Base-by-base conservation (phyloP, 2,113 vertebrate genomes). In the Neodon shergylaensis region DNA sequence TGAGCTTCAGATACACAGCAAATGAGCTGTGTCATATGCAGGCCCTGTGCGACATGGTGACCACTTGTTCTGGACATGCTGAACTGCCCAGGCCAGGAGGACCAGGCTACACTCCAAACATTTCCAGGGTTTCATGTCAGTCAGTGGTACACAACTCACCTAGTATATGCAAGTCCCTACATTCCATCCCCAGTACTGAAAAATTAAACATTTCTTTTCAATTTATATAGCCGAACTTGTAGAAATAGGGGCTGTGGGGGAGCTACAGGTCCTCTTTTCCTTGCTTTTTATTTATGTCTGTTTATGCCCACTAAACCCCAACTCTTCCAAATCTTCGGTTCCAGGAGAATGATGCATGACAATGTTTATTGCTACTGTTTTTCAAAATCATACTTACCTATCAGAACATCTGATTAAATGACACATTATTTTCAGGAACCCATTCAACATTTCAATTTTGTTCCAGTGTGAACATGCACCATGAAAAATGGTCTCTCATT, bases 401-500 rank as follows among this genome's bases (percentile, higher is more conserved):
- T 36, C 54, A 90, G 89, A 90, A 42, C 65, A 91, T 92, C 49
- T 28, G 36, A 95, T 63, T 74, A 87, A 94, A 95, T 4, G 42
- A 78, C 83, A 92, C 65, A n/a, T 44, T 77, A 94, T 58, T 95
- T 83, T 49, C 65, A 92, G 78, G 91, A 91, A 95, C 49, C 39
- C 84, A 90, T 33, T 92, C 52, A 49, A 33, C 54, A 39, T 78
- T 36, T 63, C 74, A 89, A 72, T 70, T 92, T 73, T 74, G 58
- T 91, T 95, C 83, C 88, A 66, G 28, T 36, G 87, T 49, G 42
- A 33, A 54, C 54, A 17, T 17, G 54, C 17, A 58, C 42, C 92
- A 89, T 92, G 79, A 96, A 94, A 96, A 84, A 92, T 0, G 74
- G 76, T 28, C 61, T 94, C 84, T 84, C 21, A 54, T 52, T 89